Percentiles rank a stretch among this genome's conserved stretches.
phyloP scores from a whole-genome alignment of 2,888 invertebrate genomes.

The Pyrgus malvae region DNA sequence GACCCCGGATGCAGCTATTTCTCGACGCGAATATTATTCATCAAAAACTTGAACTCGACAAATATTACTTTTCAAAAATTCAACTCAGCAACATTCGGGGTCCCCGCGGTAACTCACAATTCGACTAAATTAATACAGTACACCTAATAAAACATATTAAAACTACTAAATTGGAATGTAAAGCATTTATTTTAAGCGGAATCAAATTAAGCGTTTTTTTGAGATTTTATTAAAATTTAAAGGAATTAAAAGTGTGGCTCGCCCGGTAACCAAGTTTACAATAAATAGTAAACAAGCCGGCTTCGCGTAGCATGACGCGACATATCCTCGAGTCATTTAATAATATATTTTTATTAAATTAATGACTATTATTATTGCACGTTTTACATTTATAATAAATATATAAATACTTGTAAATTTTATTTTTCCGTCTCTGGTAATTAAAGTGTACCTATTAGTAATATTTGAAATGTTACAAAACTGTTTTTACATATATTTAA shows the following conservation, averaged over 20 bases:
- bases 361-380: constrained; percentile 82
- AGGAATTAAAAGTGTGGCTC: constrained; percentile 41
- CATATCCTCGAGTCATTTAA: constrained; percentile 69
- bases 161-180: constrained; percentile 67
- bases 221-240: constrained; percentile 42
- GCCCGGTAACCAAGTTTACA: constrained; percentile 67
- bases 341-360: constrained; percentile 79
- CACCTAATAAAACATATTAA: constrained; percentile 63
- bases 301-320: constrained; percentile 48
- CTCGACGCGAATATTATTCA: neutral
- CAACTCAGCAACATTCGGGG: constrained; percentile 34
- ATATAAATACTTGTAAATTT: constrained; percentile 82
- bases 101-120: constrained; percentile 62
- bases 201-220: constrained; percentile 56
- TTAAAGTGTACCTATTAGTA: constrained; percentile 77
- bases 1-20: constrained; percentile 13
- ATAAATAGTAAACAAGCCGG: constrained; percentile 72
- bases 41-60: constrained; percentile 2
- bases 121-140: constrained; percentile 67
- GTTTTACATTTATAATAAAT: constrained; percentile 82
- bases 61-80: neutral
- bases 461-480: constrained; percentile 81
- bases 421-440: constrained; percentile 76
- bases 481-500: constrained; percentile 73
- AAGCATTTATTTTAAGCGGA: constrained; percentile 63